A percentile compares a stretch with the other conserved stretches of the same genome.
These are phyloP conservation scores for Tapera naevia DNA, from an alignment of 2,797 vertebrate genomes.

Conservation along the genomic window DNA sequence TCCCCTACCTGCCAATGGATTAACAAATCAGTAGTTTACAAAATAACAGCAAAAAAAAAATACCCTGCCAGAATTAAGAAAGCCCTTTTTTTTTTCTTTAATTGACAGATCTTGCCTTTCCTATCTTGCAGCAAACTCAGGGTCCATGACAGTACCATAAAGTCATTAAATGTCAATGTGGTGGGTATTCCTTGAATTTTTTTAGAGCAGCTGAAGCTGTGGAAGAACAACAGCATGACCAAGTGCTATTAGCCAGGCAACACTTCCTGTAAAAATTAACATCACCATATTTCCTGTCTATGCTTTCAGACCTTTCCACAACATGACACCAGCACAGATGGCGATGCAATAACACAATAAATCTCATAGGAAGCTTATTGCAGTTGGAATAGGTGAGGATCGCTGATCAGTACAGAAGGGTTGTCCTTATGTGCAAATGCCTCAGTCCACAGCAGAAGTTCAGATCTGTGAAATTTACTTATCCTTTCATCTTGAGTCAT, in stretches of 20 bases:
- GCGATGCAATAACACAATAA: neutral
- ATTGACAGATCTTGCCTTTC: neutral
- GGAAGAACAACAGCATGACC: neutral
- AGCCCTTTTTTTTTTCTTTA: neutral
- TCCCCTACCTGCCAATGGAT: fast-evolving
- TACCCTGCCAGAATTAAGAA: neutral
- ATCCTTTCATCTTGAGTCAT: neutral
- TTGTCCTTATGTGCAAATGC: constrained; percentile 17
- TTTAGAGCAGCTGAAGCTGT: neutral
- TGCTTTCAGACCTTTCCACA: neutral
- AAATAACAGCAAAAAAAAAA: neutral
- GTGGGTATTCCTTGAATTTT: neutral
- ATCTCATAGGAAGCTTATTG: neutral
- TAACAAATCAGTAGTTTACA: neutral
- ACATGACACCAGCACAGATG: constrained; percentile 32
- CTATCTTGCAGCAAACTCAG: neutral
- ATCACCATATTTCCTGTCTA: neutral
- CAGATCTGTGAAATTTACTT: constrained; percentile 15
- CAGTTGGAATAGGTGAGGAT: neutral
- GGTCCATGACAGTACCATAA: neutral
- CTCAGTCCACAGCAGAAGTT: neutral
- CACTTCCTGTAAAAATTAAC: neutral
- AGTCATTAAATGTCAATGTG: neutral
- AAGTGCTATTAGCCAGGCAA: neutral
- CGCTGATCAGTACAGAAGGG: neutral